Percentiles rank a stretch among this genome's conserved stretches.
phyloP scores from a whole-genome alignment of 2,797 vertebrate genomes.

The Lepilemur septentrionalis region DNA sequence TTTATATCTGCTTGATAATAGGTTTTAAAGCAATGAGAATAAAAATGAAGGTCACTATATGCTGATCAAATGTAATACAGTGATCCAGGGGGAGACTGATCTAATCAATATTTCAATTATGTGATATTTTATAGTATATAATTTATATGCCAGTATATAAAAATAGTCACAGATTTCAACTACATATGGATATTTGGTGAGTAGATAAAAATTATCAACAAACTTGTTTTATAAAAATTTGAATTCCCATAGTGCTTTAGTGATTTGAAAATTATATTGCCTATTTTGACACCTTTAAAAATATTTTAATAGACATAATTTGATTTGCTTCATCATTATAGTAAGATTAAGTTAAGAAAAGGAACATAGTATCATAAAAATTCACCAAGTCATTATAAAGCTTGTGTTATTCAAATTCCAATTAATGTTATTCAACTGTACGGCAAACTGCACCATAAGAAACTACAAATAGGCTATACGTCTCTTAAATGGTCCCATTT shows the following conservation, averaged over 20 bases:
- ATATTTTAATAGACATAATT: not conserved
- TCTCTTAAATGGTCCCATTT: not conserved
- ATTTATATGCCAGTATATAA: not conserved
- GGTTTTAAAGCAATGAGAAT: not conserved
- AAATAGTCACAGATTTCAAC: not conserved
- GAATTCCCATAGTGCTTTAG: not conserved
- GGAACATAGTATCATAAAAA: not conserved
- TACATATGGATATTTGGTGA: not conserved
- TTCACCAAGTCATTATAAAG: not conserved
- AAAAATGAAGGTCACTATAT: not conserved
- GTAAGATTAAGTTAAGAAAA: not conserved
- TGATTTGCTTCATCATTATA: not conserved
- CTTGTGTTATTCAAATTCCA: not conserved
- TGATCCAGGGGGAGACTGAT: not conserved
- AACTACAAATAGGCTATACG: not conserved
- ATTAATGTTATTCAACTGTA: not conserved
- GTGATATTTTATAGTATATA: not conserved
- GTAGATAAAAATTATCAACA: not conserved
- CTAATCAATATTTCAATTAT: not conserved
- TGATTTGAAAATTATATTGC: not conserved
- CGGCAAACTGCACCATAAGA: not conserved
- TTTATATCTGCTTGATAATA: not conserved
- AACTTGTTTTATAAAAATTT: not conserved
- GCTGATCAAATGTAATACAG: not conserved
- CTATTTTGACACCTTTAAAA: not conserved